Base-by-base conservation (phyloP, 1,140 invertebrate species). In the Homarus americanus region DNA sequence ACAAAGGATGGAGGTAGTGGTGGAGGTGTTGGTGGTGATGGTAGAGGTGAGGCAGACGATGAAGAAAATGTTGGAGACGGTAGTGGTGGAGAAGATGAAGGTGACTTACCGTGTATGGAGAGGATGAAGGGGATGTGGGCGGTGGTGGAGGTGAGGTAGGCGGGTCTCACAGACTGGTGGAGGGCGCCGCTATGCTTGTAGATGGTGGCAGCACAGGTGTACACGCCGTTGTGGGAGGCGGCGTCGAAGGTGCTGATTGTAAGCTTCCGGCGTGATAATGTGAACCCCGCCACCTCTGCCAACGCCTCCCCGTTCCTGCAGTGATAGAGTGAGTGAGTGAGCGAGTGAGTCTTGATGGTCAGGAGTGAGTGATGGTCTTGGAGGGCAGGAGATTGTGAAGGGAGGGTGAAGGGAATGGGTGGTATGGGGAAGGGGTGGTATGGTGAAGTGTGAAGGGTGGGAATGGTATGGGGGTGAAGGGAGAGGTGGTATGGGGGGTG, bases 201-300 rank as follows among this genome's bases (percentile, higher is more conserved):
- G 63, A 90, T 82, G 66, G 87, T 73, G 41, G 80, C 79, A 10
- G 32, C 53, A 69, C 87, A 90, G 44, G 87, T 90, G 69, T 83
- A 90, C 2, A 90, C 80, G 44, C 87, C 87, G 69, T 90, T 90
- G 87, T 90, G 87, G 20, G 28, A 28, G n/a, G 66, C 58, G 17
- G 87, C 40, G 79, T 90, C 87, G 69, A 82, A 90, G 28, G 41
- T 24, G 87, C 63, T 53, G 79, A 90, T 83, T 12, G 87, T 83
- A 40, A 90, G 79, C 5, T 80, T 66, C 36, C 73, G 66, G 0
- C 87, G 53, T 4, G 87, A 90, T 15, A 90, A 44, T 12, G 66
- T 53, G 10, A 90, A 24, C 2, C 87, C 92, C 44, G 80, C 53
- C 72, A 84, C 49, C 32, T 41, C 87, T 36, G 82, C 63, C 66